A percentile compares a stretch with the other conserved stretches of the same genome.
Conservation (phyloP, 35 echinoderm and acorn worm species). For the Patiria miniata region DNA sequence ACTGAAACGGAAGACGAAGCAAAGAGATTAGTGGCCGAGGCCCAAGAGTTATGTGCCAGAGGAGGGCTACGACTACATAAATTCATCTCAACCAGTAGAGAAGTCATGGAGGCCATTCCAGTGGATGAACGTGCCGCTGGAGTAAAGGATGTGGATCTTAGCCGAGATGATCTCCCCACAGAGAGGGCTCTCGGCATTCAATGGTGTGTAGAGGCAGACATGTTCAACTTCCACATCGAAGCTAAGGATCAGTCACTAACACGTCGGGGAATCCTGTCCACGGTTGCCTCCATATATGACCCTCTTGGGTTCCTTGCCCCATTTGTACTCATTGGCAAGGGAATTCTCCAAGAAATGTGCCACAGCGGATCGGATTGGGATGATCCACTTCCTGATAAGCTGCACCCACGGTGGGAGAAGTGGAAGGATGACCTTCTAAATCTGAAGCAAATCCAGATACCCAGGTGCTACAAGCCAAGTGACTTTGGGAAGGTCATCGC, state of each 20-base stretch:
- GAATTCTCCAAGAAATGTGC: constrained; percentile 60
- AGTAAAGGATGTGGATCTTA: constrained; percentile 40
- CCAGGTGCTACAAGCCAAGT: constrained; percentile 38
- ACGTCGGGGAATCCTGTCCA: constrained; percentile 39
- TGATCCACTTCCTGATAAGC: constrained; percentile 33
- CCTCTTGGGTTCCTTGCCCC: too few relatives aligned
- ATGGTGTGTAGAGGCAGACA: constrained; percentile 44
- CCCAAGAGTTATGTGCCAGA: neutral
- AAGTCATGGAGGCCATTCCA: constrained; percentile 40
- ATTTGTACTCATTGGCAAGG: constrained; percentile 51
- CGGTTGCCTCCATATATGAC: constrained; percentile 55
- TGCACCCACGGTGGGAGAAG: constrained; percentile 32
- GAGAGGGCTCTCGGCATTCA: constrained; percentile 53
- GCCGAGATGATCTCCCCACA: constrained; percentile 37
- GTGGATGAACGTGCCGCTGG: constrained; percentile 21
- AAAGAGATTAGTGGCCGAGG: neutral
- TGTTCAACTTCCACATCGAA: constrained; percentile 11
- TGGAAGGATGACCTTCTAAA: constrained; percentile 60
- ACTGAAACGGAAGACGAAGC: neutral
- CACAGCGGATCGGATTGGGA: constrained; percentile 55
- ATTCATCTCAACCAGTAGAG: constrained; percentile 54
- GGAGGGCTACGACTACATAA: constrained; percentile 54
- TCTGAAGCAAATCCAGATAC: constrained; percentile 33
- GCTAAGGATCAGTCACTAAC: constrained; percentile 13
- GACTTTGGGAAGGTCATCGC: constrained; percentile 47